Evolutionary conservation across 2,888 invertebrate species (phyloP).

Genomic region (Pediacus dermestoides): DNA sequence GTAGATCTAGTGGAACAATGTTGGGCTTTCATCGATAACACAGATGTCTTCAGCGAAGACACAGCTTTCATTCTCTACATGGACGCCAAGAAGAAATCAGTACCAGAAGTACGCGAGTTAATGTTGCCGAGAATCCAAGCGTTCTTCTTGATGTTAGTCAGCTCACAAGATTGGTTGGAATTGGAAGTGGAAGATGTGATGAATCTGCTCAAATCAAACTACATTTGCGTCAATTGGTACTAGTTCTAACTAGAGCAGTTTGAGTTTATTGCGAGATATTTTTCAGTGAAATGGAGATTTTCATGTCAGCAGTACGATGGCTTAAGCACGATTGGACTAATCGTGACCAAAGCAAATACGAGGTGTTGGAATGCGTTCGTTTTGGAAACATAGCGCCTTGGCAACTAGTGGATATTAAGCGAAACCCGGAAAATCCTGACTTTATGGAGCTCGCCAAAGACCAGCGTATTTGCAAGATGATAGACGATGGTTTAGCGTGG

Average conservation of each 20-base stretch:
- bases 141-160: constrained; percentile 73
- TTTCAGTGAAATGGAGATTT: constrained; percentile 67
- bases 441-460: constrained; percentile 66
- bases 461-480: constrained; percentile 69
- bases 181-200: constrained; percentile 64
- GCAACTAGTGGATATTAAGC: constrained; percentile 74
- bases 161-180: constrained; percentile 69
- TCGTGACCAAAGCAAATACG: constrained; percentile 56
- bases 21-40: constrained; percentile 71
- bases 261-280: not conserved
- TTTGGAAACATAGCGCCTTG: constrained; percentile 78
- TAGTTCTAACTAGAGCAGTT: constrained; percentile 6
- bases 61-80: constrained; percentile 66
- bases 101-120: constrained; percentile 63
- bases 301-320: constrained; percentile 81
- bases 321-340: constrained; percentile 66
- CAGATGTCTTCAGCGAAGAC: constrained; percentile 67
- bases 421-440: constrained; percentile 69
- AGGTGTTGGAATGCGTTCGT: constrained; percentile 67
- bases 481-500: constrained; percentile 77
- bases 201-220: constrained; percentile 66
- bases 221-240: constrained; percentile 71
- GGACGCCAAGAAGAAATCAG: constrained; percentile 52
- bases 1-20: constrained; percentile 72
- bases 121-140: constrained; percentile 72